Conservation (phyloP, 2,888 invertebrate genomes). For the Melieria picta region DNA sequence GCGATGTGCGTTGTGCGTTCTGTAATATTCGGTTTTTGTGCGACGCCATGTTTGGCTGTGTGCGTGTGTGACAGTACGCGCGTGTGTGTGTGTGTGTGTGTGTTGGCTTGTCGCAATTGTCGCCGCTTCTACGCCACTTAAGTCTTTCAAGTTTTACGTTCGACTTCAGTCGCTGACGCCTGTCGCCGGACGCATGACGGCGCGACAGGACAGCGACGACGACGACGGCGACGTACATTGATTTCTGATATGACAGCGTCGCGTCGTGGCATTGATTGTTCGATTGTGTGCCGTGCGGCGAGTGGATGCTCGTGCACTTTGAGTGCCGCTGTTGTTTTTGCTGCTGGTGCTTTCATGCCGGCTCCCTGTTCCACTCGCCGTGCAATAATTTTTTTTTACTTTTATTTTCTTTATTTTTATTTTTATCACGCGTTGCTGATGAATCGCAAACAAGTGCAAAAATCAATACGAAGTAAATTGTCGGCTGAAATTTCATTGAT, state of each 20-base stretch:
- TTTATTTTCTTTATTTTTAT: no score
- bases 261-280: constrained; percentile 10
- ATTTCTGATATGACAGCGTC: constrained; percentile 19
- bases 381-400: no score
- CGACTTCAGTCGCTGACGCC: not conserved
- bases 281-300: not conserved
- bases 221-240: not conserved
- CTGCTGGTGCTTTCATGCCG: no score
- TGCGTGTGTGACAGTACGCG: not conserved
- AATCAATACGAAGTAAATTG: no score
- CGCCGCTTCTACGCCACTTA: constrained; percentile 2
- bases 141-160: not conserved
- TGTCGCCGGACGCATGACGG: not conserved
- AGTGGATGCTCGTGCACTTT: not conserved
- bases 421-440: no score
- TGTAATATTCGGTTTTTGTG: not conserved
- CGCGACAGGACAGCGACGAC: not conserved
- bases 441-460: no score
- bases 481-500: no score
- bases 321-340: not conserved
- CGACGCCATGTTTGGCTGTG: not conserved
- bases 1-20: not conserved
- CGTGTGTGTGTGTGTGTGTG: not conserved
- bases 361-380: no score
- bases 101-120: not conserved